Conservation (phyloP, 2,797 vertebrate species). For the Acanthurus lineatus region DNA sequence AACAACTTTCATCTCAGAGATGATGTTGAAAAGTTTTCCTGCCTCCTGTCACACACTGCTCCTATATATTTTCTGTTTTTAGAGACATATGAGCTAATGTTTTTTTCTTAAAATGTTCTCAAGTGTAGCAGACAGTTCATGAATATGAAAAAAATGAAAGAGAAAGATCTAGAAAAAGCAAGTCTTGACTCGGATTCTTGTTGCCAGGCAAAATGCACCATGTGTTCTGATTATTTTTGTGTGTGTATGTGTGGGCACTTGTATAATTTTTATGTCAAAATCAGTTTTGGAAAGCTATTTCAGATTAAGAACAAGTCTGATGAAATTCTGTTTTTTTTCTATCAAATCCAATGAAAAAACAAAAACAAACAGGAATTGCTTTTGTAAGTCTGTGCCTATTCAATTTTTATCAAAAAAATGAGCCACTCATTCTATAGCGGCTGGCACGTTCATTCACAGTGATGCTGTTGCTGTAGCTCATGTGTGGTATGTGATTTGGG, state of each 20-base stretch:
- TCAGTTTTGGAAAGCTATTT: neutral
- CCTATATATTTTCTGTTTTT: constrained; percentile 49
- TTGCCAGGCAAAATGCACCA: constrained; percentile 4
- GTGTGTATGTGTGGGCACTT: neutral
- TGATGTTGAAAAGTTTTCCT: constrained; percentile 36
- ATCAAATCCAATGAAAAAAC: neutral
- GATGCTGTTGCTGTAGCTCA: neutral
- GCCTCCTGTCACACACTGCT: constrained; percentile 36
- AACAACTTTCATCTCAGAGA: constrained; percentile 49
- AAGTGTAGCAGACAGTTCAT: constrained; percentile 31
- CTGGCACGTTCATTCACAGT: neutral
- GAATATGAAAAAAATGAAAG: constrained; percentile 13
- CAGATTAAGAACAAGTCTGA: neutral
- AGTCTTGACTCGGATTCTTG: constrained; percentile 20
- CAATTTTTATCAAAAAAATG: constrained; percentile 21
- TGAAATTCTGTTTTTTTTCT: neutral
- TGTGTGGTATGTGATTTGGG: neutral
- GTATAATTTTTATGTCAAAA: constrained; percentile 13
- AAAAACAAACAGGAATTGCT: neutral
- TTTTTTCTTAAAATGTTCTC: constrained; percentile 52
- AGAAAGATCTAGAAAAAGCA: constrained; percentile 14
- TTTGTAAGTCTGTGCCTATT: neutral
- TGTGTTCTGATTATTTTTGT: neutral
- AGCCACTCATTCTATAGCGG: neutral
- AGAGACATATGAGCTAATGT: constrained; percentile 46